Conservation (phyloP, 2,888 invertebrate genomes). For the Phaedon cochleariae region DNA sequence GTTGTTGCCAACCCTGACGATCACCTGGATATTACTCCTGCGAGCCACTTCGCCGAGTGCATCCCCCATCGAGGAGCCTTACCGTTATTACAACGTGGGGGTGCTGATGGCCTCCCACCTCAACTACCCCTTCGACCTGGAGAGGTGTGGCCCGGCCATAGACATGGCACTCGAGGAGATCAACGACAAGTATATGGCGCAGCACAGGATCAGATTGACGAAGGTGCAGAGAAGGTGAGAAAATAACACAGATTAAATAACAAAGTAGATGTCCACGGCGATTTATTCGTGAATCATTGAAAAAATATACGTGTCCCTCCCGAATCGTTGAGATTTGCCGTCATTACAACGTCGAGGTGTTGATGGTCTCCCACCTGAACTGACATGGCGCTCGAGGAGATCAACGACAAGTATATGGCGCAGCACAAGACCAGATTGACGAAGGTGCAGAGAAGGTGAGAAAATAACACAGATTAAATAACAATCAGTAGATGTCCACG, state of each 20-base stretch:
- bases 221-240: conserved; percentile 83
- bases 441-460: conserved; percentile 83
- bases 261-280: too few relatives aligned
- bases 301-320: neutral
- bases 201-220: conserved; percentile 75
- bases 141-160: conserved; percentile 85
- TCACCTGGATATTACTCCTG: conserved; percentile 1
- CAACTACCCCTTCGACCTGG: conserved; percentile 86
- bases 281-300: too few relatives aligned
- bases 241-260: too few relatives aligned
- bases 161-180: conserved; percentile 82
- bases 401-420: conserved; percentile 77
- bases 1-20: neutral
- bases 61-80: conserved; percentile 31
- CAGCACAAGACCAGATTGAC: conserved; percentile 76
- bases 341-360: conserved; percentile 82
- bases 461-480: too few relatives aligned
- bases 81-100: conserved; percentile 77
- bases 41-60: neutral
- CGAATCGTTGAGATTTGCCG: conserved; percentile 39
- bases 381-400: conserved; percentile 82
- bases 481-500: too few relatives aligned
- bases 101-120: conserved; percentile 85
- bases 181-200: conserved; percentile 76
- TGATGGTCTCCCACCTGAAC: conserved; percentile 85